Evolutionary conservation across 2,888 invertebrate genomes (phyloP).

Genomic region (Phortica magna): DNA sequence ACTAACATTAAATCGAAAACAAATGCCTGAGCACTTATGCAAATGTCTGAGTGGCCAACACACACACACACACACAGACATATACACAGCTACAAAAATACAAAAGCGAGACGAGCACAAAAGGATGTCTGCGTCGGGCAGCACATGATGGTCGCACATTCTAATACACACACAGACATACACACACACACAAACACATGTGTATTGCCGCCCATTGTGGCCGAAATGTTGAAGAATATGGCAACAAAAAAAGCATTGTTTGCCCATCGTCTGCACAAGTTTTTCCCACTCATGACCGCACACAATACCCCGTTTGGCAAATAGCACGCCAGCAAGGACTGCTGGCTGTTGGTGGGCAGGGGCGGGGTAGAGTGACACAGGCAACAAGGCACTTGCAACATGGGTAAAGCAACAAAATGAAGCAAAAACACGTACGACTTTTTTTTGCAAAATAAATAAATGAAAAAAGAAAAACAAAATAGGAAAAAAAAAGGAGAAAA

Average conservation of each 20-base stretch:
- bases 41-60: slow-evolving; percentile 45
- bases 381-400: not conserved
- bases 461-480: not conserved
- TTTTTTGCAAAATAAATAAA: not conserved
- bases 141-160: slow-evolving; percentile 28
- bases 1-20: slow-evolving; percentile 58
- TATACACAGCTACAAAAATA: not conserved
- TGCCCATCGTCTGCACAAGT: slow-evolving; percentile 66
- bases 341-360: not conserved
- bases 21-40: slow-evolving; percentile 67
- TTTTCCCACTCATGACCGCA: slow-evolving; percentile 63
- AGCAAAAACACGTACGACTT: not conserved
- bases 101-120: slow-evolving; percentile 29
- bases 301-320: slow-evolving; percentile 69
- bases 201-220: slow-evolving; percentile 20
- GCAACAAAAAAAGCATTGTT: slow-evolving; percentile 56
- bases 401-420: not conserved
- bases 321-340: slow-evolving; percentile 48
- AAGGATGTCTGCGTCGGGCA: slow-evolving; percentile 36
- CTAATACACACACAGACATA: slow-evolving; percentile 16
- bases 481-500: not conserved
- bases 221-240: slow-evolving; percentile 4
- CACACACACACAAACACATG: slow-evolving; percentile 14
- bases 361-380: not conserved
- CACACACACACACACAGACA: slow-evolving; percentile 39